These are phyloP conservation scores for Labia minor DNA, from an alignment of 2,888 invertebrate species.

Conservation along the genomic window DNA sequence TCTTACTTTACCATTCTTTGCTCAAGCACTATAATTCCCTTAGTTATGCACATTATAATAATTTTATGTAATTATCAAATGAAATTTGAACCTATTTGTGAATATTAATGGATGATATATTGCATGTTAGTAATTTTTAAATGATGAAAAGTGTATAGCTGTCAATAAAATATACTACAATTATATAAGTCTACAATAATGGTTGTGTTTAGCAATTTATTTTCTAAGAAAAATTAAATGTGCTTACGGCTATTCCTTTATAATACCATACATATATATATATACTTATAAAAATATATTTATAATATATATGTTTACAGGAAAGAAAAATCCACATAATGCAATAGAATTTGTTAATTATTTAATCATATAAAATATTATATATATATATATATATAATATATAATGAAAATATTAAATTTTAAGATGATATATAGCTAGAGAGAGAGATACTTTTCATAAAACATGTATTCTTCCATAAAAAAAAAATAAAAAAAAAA, in stretches of 20 bases:
- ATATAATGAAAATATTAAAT: too few relatives aligned
- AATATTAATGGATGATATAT: too few relatives aligned
- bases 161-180: too few relatives aligned
- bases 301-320: background rate
- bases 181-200: background rate
- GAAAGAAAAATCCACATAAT: background rate
- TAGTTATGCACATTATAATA: background rate
- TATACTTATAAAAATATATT: too few relatives aligned
- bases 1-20: background rate
- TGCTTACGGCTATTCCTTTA: background rate
- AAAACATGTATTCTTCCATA: background rate
- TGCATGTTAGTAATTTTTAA: too few relatives aligned
- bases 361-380: background rate
- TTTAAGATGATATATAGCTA: background rate
- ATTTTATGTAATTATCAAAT: too few relatives aligned
- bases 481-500: background rate
- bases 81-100: too few relatives aligned
- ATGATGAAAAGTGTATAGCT: too few relatives aligned
- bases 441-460: background rate
- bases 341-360: slow-evolving; percentile 5
- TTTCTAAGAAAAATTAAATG: background rate
- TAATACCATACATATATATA: background rate
- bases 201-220: background rate
- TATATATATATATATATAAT: background rate
- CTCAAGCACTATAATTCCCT: background rate